Conservation (phyloP, 2,888 invertebrate genomes). For the Diarsia dahlii region DNA sequence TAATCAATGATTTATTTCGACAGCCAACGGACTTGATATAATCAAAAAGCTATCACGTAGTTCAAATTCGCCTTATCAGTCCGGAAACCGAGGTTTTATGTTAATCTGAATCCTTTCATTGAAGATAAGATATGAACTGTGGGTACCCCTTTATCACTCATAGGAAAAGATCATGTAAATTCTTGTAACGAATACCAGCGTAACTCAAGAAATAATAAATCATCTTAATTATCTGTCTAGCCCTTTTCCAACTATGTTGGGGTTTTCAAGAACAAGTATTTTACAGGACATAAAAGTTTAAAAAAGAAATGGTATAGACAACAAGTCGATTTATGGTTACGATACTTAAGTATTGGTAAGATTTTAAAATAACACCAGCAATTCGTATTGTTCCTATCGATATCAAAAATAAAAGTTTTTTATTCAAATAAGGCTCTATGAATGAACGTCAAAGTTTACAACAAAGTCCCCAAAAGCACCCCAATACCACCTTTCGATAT, state of each 20-base stretch:
- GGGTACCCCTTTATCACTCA: not conserved
- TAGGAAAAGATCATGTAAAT: constrained; percentile 1
- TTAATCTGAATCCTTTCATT: constrained; percentile 18
- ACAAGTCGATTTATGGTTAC: not conserved
- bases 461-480: too few species aligned
- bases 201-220: not conserved
- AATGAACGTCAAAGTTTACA: too few species aligned
- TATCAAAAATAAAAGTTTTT: not conserved
- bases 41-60: not conserved
- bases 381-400: not conserved
- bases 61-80: constrained; percentile 29
- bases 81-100: constrained; percentile 30
- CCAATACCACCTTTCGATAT: not conserved
- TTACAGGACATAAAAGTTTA: not conserved
- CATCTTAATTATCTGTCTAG: not conserved
- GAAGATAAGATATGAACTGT: constrained; percentile 32
- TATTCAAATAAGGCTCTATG: too few species aligned
- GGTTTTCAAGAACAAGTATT: not conserved
- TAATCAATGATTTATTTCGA: constrained; percentile 13
- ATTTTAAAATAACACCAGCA: not conserved
- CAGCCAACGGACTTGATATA: not conserved
- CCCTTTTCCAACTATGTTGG: not conserved
- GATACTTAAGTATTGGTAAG: not conserved
- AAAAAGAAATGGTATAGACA: not conserved
- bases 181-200: not conserved